Percentiles rank a stretch among this genome's conserved stretches.
phyloP scores from a whole-genome alignment of 1,140 invertebrate genomes.

The Cydia strobilella region DNA sequence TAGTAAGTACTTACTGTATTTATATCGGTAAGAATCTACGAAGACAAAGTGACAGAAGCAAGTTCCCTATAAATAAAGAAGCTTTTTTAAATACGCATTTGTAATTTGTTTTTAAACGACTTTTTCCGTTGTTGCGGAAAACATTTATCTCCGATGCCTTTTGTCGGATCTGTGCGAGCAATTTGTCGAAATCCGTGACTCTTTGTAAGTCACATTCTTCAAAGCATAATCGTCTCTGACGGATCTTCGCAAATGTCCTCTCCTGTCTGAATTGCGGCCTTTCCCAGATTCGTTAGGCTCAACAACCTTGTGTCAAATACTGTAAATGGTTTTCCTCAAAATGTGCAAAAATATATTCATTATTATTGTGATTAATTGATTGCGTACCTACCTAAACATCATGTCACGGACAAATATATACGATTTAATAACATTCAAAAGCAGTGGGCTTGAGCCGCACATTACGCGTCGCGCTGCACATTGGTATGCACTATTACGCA shows the following conservation, averaged over 20 bases:
- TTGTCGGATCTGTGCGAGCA: conserved; percentile 38
- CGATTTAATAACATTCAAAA: too few species aligned
- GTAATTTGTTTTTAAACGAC: conserved; percentile 5
- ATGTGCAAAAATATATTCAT: neutral
- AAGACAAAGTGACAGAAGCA: neutral
- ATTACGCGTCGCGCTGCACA: too few species aligned
- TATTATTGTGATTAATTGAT: neutral
- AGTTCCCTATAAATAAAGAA: neutral
- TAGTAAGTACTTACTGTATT: too few species aligned
- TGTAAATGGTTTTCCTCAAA: neutral
- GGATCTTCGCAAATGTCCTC: conserved; percentile 22
- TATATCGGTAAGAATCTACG: too few species aligned
- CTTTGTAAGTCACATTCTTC: conserved; percentile 19
- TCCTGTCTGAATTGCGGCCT: neutral
- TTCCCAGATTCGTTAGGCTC: neutral
- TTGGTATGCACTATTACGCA: too few species aligned
- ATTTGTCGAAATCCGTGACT: conserved; percentile 36
- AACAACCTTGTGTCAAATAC: neutral
- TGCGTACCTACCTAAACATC: neutral
- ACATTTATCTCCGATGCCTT: conserved; percentile 37
- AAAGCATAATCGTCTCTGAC: conserved; percentile 30
- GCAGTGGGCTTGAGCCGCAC: too few species aligned
- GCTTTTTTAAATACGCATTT: neutral
- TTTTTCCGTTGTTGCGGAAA: conserved; percentile 33
- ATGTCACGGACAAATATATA: too few species aligned